These are phyloP conservation scores for Delichon dasypus DNA, from an alignment of 2,797 vertebrate species.

Conservation along the genomic window DNA sequence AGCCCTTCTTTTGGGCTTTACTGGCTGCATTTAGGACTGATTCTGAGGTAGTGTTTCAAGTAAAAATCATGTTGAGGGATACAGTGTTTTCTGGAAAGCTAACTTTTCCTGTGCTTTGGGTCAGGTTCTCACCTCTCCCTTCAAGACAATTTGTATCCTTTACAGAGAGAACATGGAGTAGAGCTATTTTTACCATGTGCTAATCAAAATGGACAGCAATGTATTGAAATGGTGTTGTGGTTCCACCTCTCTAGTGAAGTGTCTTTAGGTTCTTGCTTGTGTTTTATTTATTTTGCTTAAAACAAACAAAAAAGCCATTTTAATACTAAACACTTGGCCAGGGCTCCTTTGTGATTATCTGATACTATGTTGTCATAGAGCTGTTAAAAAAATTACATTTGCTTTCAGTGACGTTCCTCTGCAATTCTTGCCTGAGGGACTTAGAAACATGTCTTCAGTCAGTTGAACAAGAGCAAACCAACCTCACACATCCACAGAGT, in stretches of 20 bases:
- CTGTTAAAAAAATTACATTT: background rate
- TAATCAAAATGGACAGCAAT: background rate
- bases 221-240: background rate
- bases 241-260: background rate
- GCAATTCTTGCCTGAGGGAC: background rate
- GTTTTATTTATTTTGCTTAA: background rate
- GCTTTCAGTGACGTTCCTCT: background rate
- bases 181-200: background rate
- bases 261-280: background rate
- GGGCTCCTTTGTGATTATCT: background rate
- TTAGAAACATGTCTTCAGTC: background rate
- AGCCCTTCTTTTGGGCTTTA: background rate
- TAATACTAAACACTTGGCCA: background rate
- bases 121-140: background rate
- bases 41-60: background rate
- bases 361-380: background rate
- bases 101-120: background rate
- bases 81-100: background rate
- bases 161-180: background rate
- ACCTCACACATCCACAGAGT: background rate
- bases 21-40: background rate
- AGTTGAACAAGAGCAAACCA: background rate
- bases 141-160: background rate
- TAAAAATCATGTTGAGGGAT: background rate
- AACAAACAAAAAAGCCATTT: background rate